Evolutionary conservation across 1,140 invertebrate genomes (phyloP).

Genomic region (Cepaea nemoralis): DNA sequence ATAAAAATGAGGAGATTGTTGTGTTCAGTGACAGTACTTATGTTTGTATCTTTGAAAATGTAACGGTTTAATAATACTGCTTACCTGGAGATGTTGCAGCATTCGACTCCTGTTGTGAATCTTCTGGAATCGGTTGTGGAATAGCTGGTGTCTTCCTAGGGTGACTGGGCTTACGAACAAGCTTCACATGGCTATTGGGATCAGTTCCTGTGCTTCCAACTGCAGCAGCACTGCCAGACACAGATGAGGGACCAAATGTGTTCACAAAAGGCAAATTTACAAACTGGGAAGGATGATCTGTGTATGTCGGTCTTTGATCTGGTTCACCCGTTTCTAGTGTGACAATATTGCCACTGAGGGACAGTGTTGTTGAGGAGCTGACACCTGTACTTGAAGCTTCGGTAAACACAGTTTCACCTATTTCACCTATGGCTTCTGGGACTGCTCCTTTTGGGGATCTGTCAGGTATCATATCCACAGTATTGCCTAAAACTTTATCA

Average conservation of each 20-base stretch:
- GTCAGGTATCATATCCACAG: background rate
- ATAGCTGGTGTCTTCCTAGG: background rate
- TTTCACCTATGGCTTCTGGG: background rate
- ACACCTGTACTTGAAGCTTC: background rate
- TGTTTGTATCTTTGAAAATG: no score
- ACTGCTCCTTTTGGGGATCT: background rate
- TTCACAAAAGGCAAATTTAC: background rate
- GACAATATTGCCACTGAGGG: conserved; percentile 26
- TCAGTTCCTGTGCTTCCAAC: background rate
- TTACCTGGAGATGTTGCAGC: no score
- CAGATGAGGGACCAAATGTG: background rate
- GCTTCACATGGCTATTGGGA: background rate
- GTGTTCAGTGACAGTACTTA: no score
- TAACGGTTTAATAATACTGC: no score
- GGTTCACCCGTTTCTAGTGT: conserved; percentile 5
- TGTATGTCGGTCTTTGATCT: background rate
- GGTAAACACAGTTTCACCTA: background rate
- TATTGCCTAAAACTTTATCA: conserved; percentile 22
- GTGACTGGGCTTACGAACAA: background rate
- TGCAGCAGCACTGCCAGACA: background rate
- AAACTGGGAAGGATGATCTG: background rate
- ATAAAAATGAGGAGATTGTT: no score
- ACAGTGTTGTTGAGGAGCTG: background rate
- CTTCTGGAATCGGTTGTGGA: background rate
- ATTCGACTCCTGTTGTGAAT: background rate